Percentiles rank a stretch among this genome's conserved stretches.
phyloP scores from a whole-genome alignment of 2,797 vertebrate species.

The Lutjanus argentimaculatus region DNA sequence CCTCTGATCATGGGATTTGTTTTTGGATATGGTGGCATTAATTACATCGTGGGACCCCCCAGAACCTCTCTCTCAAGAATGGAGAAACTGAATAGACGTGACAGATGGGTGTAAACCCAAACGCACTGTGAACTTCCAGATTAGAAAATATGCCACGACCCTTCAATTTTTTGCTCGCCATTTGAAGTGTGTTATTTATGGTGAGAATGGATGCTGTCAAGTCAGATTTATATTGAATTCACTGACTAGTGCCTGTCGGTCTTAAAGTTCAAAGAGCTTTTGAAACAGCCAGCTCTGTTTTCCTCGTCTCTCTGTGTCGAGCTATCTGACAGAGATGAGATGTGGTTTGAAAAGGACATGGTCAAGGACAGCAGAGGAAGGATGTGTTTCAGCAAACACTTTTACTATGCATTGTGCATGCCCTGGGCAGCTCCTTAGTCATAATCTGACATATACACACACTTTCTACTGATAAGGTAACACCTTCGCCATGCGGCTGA shows the following conservation, averaged over 20 bases:
- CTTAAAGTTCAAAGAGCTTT: conserved; percentile 83
- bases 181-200: conserved; percentile 81
- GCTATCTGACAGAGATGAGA: conserved; percentile 76
- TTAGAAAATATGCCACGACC: conserved; percentile 64
- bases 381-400: conserved; percentile 70
- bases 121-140: conserved; percentile 41
- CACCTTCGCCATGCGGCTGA: conserved; percentile 22
- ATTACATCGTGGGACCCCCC: conserved; percentile 43
- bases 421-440: conserved; percentile 43
- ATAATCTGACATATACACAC: conserved; percentile 58
- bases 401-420: conserved; percentile 64
- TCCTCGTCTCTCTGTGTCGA: conserved; percentile 57
- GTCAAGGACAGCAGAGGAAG: conserved; percentile 78
- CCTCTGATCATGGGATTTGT: conserved; percentile 55
- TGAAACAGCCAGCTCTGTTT: conserved; percentile 74
- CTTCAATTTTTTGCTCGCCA: conserved; percentile 58
- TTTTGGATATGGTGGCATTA: conserved; percentile 53
- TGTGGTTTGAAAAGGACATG: conserved; percentile 82
- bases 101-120: conserved; percentile 55
- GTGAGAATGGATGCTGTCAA: conserved; percentile 81
- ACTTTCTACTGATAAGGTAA: conserved; percentile 39
- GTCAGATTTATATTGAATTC: conserved; percentile 78
- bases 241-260: conserved; percentile 76
- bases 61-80: conserved; percentile 33
- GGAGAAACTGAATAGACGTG: conserved; percentile 28